These are phyloP conservation scores for Andrena fulva DNA, from an alignment of 2,888 invertebrate species.

Conservation along the genomic window DNA sequence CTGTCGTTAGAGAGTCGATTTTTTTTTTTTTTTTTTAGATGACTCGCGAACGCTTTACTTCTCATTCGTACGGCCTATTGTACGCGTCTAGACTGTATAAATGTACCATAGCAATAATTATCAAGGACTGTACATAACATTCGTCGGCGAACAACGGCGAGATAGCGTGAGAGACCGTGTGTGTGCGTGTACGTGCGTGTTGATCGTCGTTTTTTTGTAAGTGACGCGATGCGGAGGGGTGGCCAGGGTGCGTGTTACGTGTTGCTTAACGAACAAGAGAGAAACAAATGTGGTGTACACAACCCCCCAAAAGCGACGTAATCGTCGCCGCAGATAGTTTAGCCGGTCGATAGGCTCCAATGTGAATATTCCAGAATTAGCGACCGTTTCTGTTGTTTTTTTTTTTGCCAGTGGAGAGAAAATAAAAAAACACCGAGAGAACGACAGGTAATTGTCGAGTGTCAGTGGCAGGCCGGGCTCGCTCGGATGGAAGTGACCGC, in stretches of 20 bases:
- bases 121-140: slow-evolving; percentile 73
- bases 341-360: not conserved
- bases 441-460: not conserved
- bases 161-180: slow-evolving; percentile 4
- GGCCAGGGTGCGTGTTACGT: slow-evolving; percentile 49
- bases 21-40: slow-evolving; percentile 29
- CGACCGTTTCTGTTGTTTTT: not conserved
- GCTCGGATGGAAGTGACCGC: slow-evolving; percentile 1
- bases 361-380: slow-evolving; percentile 8
- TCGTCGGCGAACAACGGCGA: slow-evolving; percentile 29
- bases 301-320: slow-evolving; percentile 1
- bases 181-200: slow-evolving; percentile 13
- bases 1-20: slow-evolving; percentile 14
- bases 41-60: slow-evolving; percentile 45
- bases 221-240: slow-evolving; percentile 39
- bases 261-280: slow-evolving; percentile 42
- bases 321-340: slow-evolving; percentile 26
- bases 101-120: slow-evolving; percentile 79
- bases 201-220: slow-evolving; percentile 69
- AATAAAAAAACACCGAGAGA: not conserved
- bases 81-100: slow-evolving; percentile 71
- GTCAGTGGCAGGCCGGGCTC: not conserved
- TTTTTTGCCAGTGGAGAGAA: too few relatives aligned
- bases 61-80: slow-evolving; percentile 62
- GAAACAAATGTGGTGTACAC: slow-evolving; percentile 19